Conservation (phyloP, 2,888 invertebrate genomes). For the Sinodicranocentrus sp. region DNA sequence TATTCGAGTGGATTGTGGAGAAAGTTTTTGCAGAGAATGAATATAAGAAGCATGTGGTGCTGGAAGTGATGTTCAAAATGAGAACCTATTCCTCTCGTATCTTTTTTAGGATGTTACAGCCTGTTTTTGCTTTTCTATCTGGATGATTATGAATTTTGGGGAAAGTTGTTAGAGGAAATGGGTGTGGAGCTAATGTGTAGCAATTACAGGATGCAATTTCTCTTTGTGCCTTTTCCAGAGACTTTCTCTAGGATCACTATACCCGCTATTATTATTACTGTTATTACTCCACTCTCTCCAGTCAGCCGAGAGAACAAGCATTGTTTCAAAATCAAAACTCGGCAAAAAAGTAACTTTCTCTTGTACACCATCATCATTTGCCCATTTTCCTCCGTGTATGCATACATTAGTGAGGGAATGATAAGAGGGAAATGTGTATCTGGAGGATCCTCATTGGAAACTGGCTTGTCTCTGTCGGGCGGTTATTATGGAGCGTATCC, state of each 20-base stretch:
- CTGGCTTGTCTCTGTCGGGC: neutral
- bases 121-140: no score
- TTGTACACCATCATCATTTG: no score
- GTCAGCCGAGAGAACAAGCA: neutral
- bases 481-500: slow-evolving; percentile 18
- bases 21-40: neutral
- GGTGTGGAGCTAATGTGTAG: slow-evolving; percentile 25
- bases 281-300: slow-evolving; percentile 20
- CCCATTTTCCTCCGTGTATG: no score
- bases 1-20: neutral
- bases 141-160: slow-evolving; percentile 23
- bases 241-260: neutral
- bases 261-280: neutral
- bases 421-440: neutral
- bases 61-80: no score
- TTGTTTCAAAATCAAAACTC: neutral
- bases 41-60: neutral
- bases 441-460: neutral
- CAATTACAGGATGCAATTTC: slow-evolving; percentile 26
- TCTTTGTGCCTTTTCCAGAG: neutral
- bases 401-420: neutral
- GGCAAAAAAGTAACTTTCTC: no score
- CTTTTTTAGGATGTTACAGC: no score
- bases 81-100: no score
- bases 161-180: slow-evolving; percentile 21